Conservation (phyloP, 2,797 vertebrate species). For the Brotula barbata region DNA sequence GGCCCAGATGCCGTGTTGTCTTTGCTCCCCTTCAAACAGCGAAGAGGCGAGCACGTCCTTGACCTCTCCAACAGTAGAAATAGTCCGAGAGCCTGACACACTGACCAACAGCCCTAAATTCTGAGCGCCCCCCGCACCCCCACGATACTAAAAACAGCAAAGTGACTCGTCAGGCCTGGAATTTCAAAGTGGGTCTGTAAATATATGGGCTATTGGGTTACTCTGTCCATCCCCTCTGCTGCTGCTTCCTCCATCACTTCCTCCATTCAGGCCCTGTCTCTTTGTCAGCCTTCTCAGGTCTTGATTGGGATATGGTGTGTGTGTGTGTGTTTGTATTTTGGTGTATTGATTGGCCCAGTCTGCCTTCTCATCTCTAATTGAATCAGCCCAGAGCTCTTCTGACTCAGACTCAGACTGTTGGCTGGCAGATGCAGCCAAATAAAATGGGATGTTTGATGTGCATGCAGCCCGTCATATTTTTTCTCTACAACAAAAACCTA, state of each 20-base stretch:
- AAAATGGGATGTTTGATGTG: slow-evolving; percentile 62
- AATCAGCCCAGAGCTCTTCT: slow-evolving; percentile 50
- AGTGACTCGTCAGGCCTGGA: slow-evolving; percentile 57
- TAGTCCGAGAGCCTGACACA: slow-evolving; percentile 59
- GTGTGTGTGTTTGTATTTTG: slow-evolving; percentile 29
- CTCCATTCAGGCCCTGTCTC: background rate
- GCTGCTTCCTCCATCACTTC: slow-evolving; percentile 19
- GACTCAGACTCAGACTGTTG: slow-evolving; percentile 20
- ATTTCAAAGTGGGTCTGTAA: slow-evolving; percentile 66
- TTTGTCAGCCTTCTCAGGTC: slow-evolving; percentile 5
- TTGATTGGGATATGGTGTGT: slow-evolving; percentile 6
- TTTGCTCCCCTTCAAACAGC: slow-evolving; percentile 41
- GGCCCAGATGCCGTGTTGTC: slow-evolving; percentile 17
- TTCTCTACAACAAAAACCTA: slow-evolving; percentile 14
- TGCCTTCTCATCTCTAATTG: slow-evolving; percentile 52
- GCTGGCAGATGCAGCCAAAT: slow-evolving; percentile 43
- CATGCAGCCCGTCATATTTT: slow-evolving; percentile 20
- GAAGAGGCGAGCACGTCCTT: slow-evolving; percentile 45
- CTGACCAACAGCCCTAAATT: slow-evolving; percentile 64
- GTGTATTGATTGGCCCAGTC: slow-evolving; percentile 10
- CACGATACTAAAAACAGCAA: slow-evolving; percentile 68
- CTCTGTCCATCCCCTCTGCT: slow-evolving; percentile 46
- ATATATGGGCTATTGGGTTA: slow-evolving; percentile 70
- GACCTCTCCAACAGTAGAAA: slow-evolving; percentile 58
- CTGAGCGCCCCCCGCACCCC: slow-evolving; percentile 3